These are phyloP conservation scores for Halcyon chelicuti DNA, from an alignment of 2,797 vertebrate genomes.

Conservation along the genomic window DNA sequence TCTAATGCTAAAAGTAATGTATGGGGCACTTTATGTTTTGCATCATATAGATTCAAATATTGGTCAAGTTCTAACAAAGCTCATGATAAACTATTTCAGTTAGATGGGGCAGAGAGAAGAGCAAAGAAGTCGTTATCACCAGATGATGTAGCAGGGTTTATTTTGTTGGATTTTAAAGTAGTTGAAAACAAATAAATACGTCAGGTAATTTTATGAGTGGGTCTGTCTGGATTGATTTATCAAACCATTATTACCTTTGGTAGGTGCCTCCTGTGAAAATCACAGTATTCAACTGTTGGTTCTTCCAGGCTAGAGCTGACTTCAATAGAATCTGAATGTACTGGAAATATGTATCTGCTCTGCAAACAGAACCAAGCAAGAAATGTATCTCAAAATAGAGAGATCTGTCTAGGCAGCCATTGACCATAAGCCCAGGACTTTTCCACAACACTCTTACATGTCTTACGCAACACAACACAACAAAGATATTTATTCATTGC, in stretches of 20 bases:
- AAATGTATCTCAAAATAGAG: background rate
- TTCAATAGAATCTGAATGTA: background rate
- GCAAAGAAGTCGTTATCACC: background rate
- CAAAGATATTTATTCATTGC: background rate
- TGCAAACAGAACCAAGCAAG: background rate
- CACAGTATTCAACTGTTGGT: background rate
- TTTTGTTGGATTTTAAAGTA: background rate
- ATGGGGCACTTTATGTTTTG: background rate
- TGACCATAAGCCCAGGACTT: background rate
- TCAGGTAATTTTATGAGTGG: background rate
- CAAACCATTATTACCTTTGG: background rate
- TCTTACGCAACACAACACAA: background rate
- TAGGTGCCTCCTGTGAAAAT: background rate
- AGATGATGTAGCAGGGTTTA: background rate
- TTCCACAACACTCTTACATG: background rate
- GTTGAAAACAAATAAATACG: background rate
- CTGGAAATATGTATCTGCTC: background rate
- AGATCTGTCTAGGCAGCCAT: background rate
- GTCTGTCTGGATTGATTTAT: background rate
- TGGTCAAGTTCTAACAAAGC: background rate
- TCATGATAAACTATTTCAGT: background rate
- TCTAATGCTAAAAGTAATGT: background rate
- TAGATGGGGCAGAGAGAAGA: background rate
- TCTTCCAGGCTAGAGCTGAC: background rate
- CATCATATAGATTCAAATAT: background rate